phyloP scores from a whole-genome alignment of 2,113 vertebrate species.

The Spilogale gracilis region DNA sequence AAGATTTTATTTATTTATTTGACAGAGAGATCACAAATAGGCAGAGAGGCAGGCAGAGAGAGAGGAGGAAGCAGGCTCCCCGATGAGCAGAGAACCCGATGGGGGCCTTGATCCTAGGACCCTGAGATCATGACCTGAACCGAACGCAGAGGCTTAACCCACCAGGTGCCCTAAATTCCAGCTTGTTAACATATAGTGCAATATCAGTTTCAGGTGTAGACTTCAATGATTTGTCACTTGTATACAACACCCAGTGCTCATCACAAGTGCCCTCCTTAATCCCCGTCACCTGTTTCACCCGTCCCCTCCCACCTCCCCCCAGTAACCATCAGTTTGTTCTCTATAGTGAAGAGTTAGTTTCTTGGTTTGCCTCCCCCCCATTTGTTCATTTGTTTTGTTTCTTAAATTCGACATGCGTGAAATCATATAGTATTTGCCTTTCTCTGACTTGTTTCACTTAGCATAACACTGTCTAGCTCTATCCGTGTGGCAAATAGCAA shows the following conservation, averaged over 20 bases:
- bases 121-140: too few relatives aligned
- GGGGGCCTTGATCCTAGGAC: too few relatives aligned
- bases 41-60: too few relatives aligned
- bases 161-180: not conserved
- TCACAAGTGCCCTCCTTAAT: not conserved
- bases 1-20: too few relatives aligned
- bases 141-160: too few relatives aligned
- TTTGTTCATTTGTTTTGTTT: not conserved
- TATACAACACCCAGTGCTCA: not conserved
- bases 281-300: not conserved
- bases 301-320: not conserved
- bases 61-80: too few relatives aligned
- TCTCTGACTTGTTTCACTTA: not conserved
- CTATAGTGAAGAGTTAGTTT: not conserved
- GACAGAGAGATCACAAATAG: too few relatives aligned
- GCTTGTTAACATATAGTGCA: not conserved
- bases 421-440: not conserved
- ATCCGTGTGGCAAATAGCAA: not conserved
- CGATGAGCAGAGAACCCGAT: too few relatives aligned
- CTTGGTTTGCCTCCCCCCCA: not conserved
- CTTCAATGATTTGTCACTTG: not conserved
- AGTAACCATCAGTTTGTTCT: not conserved
- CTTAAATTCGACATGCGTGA: not conserved
- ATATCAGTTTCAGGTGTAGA: not conserved
- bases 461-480: not conserved